Base-by-base conservation (phyloP, 2,797 vertebrate species). In the Pseudotriccus pelzelni region DNA sequence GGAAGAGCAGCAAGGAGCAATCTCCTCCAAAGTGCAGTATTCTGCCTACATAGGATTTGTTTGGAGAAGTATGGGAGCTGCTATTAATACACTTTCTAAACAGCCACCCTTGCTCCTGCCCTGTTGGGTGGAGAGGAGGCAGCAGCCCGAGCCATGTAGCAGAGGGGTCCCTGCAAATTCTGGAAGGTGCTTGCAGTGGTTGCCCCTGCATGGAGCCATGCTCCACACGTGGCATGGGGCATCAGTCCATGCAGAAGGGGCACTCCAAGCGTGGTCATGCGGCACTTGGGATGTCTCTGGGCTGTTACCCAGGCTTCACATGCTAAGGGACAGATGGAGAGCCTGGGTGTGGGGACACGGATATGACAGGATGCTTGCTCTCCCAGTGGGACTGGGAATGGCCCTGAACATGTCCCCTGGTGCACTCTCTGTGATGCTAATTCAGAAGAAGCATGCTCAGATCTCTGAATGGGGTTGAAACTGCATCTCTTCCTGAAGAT, bases 181-280 rank as follows among this genome's bases (percentile, higher is more conserved):
- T 46, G 16, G 24, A 50, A 43, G 16, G 22, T 67, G 25, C 37
- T 47, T 47, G 12, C 17, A 52, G 50, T 30, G 28, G 28, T 30
- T 52, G 28, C 11, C 28, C 50, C 50, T 52, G 28, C 3, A 1
- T 4, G 4, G 21, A 93, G 10, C 41, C 10, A 1, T 36, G n/a
- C n/a, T 32, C 37, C n/a, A 30, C 16, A 34, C 4, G 4, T 28
- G n/a, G 20, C 22, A 23, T 9, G 10, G 18, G 53, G 2, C 56
- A 41, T 46, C 1, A 0, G 17, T 81, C 23, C 46, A 13, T 53
- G 53, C 50, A 58, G 34, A 58, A 39, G 16, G 23, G 21, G 12
- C 46, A 50, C 18, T 27, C 32, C 2, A 2, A 68, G n/a, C 19
- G 52, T 1, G 4, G 22, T 34, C 34, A 49, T 0, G 0, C 28